Evolutionary conservation across 2,113 vertebrate genomes (phyloP).

Genomic region (Rhombomys opimus): DNA sequence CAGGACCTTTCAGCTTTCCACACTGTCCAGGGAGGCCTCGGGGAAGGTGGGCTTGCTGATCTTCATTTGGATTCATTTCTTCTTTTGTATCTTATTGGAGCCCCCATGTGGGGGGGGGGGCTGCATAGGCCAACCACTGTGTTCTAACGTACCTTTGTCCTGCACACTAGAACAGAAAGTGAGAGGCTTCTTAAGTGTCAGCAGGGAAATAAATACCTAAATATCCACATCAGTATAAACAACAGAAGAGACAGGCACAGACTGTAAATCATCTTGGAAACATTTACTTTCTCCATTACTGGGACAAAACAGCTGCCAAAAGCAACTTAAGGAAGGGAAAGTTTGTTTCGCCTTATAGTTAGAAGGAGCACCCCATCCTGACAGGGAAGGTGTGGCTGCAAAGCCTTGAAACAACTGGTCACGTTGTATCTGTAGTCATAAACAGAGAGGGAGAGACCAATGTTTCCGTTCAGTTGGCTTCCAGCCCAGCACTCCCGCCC

Average conservation of each 20-base stretch:
- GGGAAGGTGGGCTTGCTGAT: constrained; percentile 62
- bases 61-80: constrained; percentile 55
- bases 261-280: background rate
- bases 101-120: background rate
- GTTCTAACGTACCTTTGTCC: background rate
- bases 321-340: background rate
- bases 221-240: background rate
- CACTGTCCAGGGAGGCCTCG: accelerated
- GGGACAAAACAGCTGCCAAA: background rate
- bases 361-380: background rate
- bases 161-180: background rate
- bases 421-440: background rate
- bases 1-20: background rate
- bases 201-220: background rate
- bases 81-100: background rate
- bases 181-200: background rate
- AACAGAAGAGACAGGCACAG: background rate
- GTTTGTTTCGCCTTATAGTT: background rate
- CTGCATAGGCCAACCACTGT: background rate
- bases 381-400: too few relatives aligned
- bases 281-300: background rate
- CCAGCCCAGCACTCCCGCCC: background rate
- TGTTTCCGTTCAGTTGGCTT: background rate
- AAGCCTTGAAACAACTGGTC: too few relatives aligned
- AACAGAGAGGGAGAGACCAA: too few relatives aligned